phyloP scores from a whole-genome alignment of 2,888 invertebrate genomes.

The Tuta absoluta region DNA sequence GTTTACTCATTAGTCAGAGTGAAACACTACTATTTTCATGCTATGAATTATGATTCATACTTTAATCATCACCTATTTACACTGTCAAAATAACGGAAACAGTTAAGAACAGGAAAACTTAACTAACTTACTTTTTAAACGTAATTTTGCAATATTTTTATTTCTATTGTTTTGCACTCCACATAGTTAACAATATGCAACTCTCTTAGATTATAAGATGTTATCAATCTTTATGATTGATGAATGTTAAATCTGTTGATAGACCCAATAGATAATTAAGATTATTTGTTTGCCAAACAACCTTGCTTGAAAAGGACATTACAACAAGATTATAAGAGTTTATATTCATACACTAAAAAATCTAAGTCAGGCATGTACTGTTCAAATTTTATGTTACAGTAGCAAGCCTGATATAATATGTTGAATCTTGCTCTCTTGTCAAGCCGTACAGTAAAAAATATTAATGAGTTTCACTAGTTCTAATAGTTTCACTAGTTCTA shows the following conservation, averaged over 20 bases:
- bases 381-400: not conserved
- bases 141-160: conserved; percentile 37
- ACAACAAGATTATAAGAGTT: too few species aligned
- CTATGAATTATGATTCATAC: conserved; percentile 8
- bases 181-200: conserved; percentile 47
- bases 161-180: conserved; percentile 35
- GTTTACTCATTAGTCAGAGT: conserved; percentile 5
- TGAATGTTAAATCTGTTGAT: not conserved
- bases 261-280: not conserved
- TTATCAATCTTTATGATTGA: not conserved
- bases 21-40: not conserved
- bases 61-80: not conserved
- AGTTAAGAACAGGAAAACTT: not conserved
- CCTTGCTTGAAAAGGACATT: too few species aligned
- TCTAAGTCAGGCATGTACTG: too few species aligned
- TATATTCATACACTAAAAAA: too few species aligned
- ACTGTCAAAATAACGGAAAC: not conserved
- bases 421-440: too few species aligned
- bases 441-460: too few species aligned
- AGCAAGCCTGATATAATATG: not conserved
- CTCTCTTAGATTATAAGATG: conserved; percentile 56
- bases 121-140: too few species aligned
- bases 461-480: too few species aligned
- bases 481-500: not conserved
- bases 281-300: not conserved